These are phyloP conservation scores for Scytalopus superciliaris DNA, from an alignment of 2,113 vertebrate genomes.

Conservation along the genomic window DNA sequence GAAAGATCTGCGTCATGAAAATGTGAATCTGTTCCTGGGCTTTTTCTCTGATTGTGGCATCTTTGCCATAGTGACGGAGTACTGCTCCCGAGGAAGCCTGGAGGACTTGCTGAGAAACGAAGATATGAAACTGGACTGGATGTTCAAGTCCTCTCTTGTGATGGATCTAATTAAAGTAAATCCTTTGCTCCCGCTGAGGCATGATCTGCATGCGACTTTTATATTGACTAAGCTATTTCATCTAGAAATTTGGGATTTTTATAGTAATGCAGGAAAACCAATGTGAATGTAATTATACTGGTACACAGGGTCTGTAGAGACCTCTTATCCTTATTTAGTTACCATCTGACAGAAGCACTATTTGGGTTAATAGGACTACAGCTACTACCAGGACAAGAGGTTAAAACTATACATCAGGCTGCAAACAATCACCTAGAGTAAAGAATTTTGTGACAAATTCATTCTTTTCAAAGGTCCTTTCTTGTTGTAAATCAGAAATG, in stretches of 20 bases:
- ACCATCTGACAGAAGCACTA: neutral
- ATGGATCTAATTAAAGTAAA: slow-evolving; percentile 92
- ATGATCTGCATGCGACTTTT: neutral
- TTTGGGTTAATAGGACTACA: neutral
- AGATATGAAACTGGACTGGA: slow-evolving; percentile 92
- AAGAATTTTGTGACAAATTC: neutral
- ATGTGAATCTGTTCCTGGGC: slow-evolving; percentile 89
- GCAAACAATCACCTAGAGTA: neutral
- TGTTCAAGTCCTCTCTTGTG: slow-evolving; percentile 93
- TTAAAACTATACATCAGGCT: neutral
- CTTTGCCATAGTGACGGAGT: slow-evolving; percentile 87
- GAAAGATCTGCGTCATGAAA: slow-evolving; percentile 89
- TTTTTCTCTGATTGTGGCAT: slow-evolving; percentile 85
- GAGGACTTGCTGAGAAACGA: slow-evolving; percentile 89
- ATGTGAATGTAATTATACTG: neutral
- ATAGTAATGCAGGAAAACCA: neutral
- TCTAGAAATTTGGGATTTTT: neutral
- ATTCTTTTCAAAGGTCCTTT: neutral
- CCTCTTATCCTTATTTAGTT: neutral
- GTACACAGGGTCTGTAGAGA: neutral
- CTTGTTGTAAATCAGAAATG: neutral
- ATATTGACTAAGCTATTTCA: neutral
- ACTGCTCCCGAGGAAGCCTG: slow-evolving; percentile 89
- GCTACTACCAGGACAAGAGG: neutral
- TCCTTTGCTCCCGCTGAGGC: neutral